Base-by-base conservation (phyloP, 2,113 vertebrate genomes). In the Cichladusa arquata region DNA sequence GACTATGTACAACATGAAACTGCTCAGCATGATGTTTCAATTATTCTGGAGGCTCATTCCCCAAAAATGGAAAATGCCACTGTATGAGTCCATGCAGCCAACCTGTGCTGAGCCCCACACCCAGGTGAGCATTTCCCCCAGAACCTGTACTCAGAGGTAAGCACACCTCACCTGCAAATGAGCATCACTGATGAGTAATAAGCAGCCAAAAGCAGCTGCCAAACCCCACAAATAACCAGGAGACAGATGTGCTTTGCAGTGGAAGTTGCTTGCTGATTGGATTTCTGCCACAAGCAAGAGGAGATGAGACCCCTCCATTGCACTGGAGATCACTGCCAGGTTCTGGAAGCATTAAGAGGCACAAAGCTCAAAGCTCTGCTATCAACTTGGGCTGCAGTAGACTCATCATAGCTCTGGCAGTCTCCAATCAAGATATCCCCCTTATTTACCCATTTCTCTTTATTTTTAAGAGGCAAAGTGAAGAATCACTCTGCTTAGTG, bases 131-230 rank as follows among this genome's bases (percentile, higher is more conserved):
- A 2, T 7, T 60, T 44, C 8, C 61, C 50, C 50, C 17, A 9
- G 23, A 77, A 11, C 34, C n/a, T 4, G 3, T 3, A 14, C 57
- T 44, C 28, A 4, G 48, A 76, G 36, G 22, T 7, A 24, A 87
- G 47, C 51, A 13, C n/a, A 50, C 18, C 6, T 70, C 34, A 50
- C 12, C 34, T 61, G 47, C 25, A 74, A 50, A 66, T 6, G 40
- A 0, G 0, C 7, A 0, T n/a, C 73, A 33, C 16, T 28, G 14
- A 22, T 12, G 11, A 56, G 33, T 8, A 18, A 80, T 28, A 4
- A 65, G 15, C 28, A 51, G 40, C 19, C 48, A 51, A 40, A 90
- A 80, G 51, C 1, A 54, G 31, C 42, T n/a, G 54, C 61, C 25
- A 56, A 78, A 81, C 8, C 1, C 8, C 44, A 26, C 20, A 60